phyloP scores from a whole-genome alignment of 2,888 invertebrate genomes.

The Dynastes grantii region DNA sequence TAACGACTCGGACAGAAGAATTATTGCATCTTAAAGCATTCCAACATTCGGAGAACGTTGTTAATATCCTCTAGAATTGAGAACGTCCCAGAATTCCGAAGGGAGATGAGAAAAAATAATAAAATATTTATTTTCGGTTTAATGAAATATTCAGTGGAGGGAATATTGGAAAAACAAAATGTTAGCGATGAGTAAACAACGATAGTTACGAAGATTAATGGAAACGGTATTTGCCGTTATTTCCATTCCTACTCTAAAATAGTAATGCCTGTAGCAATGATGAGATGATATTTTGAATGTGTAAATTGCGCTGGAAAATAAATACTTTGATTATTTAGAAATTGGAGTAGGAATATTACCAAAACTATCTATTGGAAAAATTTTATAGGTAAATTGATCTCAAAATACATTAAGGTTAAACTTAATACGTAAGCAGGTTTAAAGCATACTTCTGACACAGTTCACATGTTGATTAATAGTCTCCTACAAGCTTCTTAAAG shows the following conservation, averaged over 20 bases:
- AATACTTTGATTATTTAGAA: no score
- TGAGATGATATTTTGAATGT: background rate
- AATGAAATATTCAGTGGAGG: constrained; percentile 13
- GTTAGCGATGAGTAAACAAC: constrained; percentile 12
- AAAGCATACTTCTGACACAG: no score
- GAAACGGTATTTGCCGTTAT: background rate
- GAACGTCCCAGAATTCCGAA: background rate
- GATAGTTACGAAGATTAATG: background rate
- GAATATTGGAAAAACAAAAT: background rate
- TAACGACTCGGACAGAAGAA: constrained; percentile 10
- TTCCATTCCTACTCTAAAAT: background rate
- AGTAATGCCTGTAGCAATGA: background rate
- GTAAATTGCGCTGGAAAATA: no score
- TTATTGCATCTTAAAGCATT: constrained; percentile 23
- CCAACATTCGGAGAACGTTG: constrained; percentile 17
- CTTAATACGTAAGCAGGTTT: no score
- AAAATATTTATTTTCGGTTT: constrained; percentile 1
- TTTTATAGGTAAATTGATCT: no score
- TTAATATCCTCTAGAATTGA: constrained; percentile 18
- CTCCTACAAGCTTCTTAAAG: no score
- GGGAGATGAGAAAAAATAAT: background rate
- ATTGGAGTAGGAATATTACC: no score
- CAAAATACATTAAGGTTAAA: no score
- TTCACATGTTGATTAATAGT: no score
- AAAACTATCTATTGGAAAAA: no score